Evolutionary conservation across 2,888 invertebrate genomes (phyloP).

Genomic region (Xanthia togata): DNA sequence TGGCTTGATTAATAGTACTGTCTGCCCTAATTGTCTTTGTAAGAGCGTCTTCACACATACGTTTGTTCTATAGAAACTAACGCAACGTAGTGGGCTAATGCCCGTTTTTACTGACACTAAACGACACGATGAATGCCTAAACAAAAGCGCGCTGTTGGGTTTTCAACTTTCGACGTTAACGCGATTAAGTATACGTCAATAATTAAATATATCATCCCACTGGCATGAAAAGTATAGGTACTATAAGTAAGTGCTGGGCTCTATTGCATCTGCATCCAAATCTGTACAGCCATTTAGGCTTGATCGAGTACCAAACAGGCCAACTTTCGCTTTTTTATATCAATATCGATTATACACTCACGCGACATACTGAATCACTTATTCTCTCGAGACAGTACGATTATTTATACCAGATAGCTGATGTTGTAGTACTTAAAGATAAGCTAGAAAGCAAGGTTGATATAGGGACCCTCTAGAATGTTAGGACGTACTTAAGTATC

Average conservation of each 20-base stretch:
- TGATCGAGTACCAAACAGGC: not conserved
- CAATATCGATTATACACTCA: not conserved
- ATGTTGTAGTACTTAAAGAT: not conserved
- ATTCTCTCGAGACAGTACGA: slow-evolving; percentile 1
- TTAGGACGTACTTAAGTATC: not conserved
- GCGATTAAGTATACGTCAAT: not conserved
- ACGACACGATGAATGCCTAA: not conserved
- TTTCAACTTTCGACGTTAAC: not conserved
- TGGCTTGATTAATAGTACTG: not conserved
- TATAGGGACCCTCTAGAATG: not conserved
- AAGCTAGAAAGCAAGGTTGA: not conserved
- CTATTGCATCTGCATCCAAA: not conserved
- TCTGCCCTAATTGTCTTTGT: not conserved
- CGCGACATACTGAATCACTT: slow-evolving; percentile 1
- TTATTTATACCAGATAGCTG: not conserved
- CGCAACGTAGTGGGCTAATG: too few relatives aligned
- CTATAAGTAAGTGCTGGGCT: not conserved
- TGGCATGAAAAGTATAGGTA: not conserved
- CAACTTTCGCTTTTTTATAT: slow-evolving; percentile 13
- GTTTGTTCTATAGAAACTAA: too few relatives aligned
- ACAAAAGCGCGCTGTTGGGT: not conserved
- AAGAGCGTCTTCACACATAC: not conserved
- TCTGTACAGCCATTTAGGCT: not conserved
- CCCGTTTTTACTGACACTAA: not conserved
- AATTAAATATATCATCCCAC: not conserved